Conservation (phyloP, 2,113 vertebrate species). For the Mormoops blainvillei region DNA sequence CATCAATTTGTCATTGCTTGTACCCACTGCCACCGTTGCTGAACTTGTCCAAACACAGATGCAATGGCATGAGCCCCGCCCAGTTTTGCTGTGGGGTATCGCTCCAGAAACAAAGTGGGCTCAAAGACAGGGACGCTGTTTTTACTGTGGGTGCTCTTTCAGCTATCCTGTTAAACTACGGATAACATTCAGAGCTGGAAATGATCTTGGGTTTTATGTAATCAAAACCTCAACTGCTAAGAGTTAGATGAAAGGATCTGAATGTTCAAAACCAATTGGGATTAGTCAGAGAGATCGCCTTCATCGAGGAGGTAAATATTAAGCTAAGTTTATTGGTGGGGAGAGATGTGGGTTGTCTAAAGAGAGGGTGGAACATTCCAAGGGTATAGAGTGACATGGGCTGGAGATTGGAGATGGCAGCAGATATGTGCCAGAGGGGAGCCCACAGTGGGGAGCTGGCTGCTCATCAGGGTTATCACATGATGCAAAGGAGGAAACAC, state of each 20-base stretch:
- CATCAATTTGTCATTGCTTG: background rate
- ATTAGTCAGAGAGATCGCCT: background rate
- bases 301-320: background rate
- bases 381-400: background rate
- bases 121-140: background rate
- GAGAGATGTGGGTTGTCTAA: conserved; percentile 15
- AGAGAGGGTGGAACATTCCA: conserved; percentile 1
- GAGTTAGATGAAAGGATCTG: background rate
- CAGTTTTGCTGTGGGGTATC: too few relatives aligned
- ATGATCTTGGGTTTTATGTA: background rate
- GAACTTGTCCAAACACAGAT: background rate
- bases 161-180: background rate
- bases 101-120: background rate
- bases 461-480: background rate
- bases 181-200: background rate
- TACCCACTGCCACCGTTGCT: background rate
- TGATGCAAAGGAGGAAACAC: background rate
- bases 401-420: background rate
- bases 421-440: background rate
- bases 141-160: background rate
- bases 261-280: background rate
- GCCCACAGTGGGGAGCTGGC: background rate
- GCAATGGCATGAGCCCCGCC: background rate
- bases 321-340: background rate
- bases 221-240: background rate